phyloP scores from a whole-genome alignment of 2,888 invertebrate species.

The Ophion costatus region DNA sequence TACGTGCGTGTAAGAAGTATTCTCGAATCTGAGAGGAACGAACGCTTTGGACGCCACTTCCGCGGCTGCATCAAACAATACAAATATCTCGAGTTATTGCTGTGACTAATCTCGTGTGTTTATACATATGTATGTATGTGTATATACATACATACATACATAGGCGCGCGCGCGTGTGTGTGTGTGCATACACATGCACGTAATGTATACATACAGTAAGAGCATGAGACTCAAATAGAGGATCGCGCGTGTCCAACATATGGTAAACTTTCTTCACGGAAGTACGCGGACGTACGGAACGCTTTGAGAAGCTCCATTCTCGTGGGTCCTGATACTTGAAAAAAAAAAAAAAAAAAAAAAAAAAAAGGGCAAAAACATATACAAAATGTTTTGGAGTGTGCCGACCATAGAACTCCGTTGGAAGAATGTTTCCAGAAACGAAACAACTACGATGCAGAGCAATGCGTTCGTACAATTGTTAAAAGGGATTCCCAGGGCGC shows the following conservation, averaged over 20 bases:
- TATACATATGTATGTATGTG: constrained; percentile 1
- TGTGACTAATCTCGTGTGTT: constrained; percentile 49
- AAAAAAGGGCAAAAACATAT: constrained; percentile 14
- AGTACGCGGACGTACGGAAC: constrained; percentile 24
- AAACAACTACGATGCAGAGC: constrained; percentile 30
- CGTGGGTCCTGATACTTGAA: constrained; percentile 10
- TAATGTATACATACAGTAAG: neutral
- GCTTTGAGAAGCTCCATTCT: constrained; percentile 15
- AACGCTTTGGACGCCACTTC: constrained; percentile 42
- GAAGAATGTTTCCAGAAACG: constrained; percentile 52
- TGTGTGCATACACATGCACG: too few relatives aligned
- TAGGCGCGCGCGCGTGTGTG: too few relatives aligned
- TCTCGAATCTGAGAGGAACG: constrained; percentile 33
- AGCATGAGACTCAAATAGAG: constrained; percentile 22
- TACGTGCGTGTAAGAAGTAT: neutral
- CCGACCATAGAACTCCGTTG: constrained; percentile 25
- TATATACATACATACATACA: constrained; percentile 7
- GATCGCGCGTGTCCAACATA: constrained; percentile 40
- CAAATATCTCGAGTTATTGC: constrained; percentile 34
- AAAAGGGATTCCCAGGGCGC: constrained; percentile 57
- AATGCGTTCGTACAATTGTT: constrained; percentile 56
- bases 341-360: too few relatives aligned
- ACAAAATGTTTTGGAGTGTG: constrained; percentile 33
- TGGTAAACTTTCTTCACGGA: constrained; percentile 53
- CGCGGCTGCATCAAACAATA: constrained; percentile 49